A percentile compares a stretch with the other conserved stretches of the same genome.
Evolutionary conservation across 2,888 invertebrate genomes (phyloP).

Genomic region (Noctua janthina): DNA sequence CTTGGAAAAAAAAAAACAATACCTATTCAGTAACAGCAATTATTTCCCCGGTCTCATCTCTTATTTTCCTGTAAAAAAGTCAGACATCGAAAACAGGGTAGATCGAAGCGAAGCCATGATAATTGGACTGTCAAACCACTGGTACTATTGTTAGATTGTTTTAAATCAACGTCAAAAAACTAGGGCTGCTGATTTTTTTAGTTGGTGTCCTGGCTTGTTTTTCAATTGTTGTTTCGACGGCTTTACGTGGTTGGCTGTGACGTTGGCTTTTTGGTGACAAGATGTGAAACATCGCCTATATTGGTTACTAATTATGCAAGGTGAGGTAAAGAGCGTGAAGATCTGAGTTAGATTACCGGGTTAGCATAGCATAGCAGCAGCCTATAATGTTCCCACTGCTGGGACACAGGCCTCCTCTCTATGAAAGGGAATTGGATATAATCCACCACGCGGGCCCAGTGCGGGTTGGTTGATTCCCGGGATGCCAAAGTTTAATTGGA

Average conservation of each 20-base stretch:
- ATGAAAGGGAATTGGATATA: too few relatives aligned
- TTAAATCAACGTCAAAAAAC: slow-evolving; percentile 58
- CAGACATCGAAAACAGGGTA: slow-evolving; percentile 70
- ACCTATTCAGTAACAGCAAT: slow-evolving; percentile 74
- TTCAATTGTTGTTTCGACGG: slow-evolving; percentile 22
- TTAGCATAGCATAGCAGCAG: too few relatives aligned
- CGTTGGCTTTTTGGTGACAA: neutral
- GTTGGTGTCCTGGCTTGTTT: slow-evolving; percentile 5
- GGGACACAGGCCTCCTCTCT: too few relatives aligned
- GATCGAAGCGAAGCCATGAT: slow-evolving; percentile 68
- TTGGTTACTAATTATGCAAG: too few relatives aligned
- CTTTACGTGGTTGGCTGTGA: neutral
- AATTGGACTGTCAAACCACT: slow-evolving; percentile 79
- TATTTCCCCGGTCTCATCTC: slow-evolving; percentile 68
- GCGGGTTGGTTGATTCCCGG: too few relatives aligned
- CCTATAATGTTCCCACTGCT: too few relatives aligned
- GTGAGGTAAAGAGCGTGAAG: too few relatives aligned
- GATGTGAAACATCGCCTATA: too few relatives aligned
- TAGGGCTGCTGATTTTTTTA: slow-evolving; percentile 24
- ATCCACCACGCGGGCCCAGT: too few relatives aligned
- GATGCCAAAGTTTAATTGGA: too few relatives aligned
- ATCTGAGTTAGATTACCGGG: too few relatives aligned
- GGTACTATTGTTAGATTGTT: slow-evolving; percentile 64
- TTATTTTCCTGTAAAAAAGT: slow-evolving; percentile 72
- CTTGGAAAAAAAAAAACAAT: slow-evolving; percentile 58